phyloP scores from a whole-genome alignment of 2,113 vertebrate genomes.

The Speoplatyrhinus poulsoni region DNA sequence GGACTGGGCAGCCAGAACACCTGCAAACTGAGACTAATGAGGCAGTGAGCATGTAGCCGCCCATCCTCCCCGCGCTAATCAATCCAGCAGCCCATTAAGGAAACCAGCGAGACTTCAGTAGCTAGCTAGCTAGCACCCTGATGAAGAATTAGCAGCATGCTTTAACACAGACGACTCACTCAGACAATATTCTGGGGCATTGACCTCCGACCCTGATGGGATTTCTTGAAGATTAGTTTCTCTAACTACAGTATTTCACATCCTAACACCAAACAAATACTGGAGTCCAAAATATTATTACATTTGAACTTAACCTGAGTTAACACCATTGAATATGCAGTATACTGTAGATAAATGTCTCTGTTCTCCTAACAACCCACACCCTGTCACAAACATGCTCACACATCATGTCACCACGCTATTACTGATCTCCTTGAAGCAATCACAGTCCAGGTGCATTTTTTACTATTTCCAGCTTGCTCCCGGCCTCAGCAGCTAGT shows the following conservation, averaged over 20 bases:
- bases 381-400: slow-evolving; percentile 49
- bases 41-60: slow-evolving; percentile 56
- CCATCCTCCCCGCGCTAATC: slow-evolving; percentile 71
- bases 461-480: slow-evolving; percentile 58
- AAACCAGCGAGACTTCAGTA: slow-evolving; percentile 25
- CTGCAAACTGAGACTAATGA: slow-evolving; percentile 76
- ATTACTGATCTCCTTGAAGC: slow-evolving; percentile 62
- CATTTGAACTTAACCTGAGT: slow-evolving; percentile 20
- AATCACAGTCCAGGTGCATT: slow-evolving; percentile 69
- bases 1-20: slow-evolving; percentile 67
- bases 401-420: slow-evolving; percentile 56
- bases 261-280: slow-evolving; percentile 35
- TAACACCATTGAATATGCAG: too few species aligned
- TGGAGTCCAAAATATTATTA: slow-evolving; percentile 44
- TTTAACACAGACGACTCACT: slow-evolving; percentile 1
- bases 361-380: slow-evolving; percentile 4
- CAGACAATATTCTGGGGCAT: neutral
- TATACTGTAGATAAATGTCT: slow-evolving; percentile 28
- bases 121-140: slow-evolving; percentile 25
- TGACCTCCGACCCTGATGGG: neutral
- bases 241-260: slow-evolving; percentile 14
- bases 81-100: slow-evolving; percentile 71
- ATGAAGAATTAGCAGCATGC: slow-evolving; percentile 14
- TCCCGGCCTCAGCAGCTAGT: slow-evolving; percentile 52
- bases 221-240: slow-evolving; percentile 25